Evolutionary conservation across 2,888 invertebrate species (phyloP), one percentile per base, ranked within the genome.

Genomic region (Ectemnius cavifrons): DNA sequence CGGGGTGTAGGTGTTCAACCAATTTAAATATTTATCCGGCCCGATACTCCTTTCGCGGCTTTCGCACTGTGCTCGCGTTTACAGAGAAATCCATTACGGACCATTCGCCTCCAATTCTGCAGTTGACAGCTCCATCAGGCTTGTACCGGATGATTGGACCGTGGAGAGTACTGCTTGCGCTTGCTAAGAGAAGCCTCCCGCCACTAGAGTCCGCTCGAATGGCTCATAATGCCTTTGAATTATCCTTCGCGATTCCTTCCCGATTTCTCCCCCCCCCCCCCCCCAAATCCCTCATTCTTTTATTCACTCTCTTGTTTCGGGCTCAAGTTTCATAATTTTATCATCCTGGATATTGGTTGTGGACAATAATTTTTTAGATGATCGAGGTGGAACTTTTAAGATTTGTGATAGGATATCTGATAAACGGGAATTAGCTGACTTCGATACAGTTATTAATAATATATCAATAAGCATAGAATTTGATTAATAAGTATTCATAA

Each of bases 91-190:
- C 81, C 79, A 81, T 81, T 81, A 81, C 82, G 77, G 65, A 68
- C 81, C 67, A 79, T 81, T 81, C 81, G 79, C 74, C 69, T 77
- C 61, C 79, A 77, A 81, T 77, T 81, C 82, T 81, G 81, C 81
- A 77, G 72, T 80, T 81, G 81, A 81, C 81, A 81, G 81, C 75
- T 82, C 82, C 82, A 82, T 81, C 81, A 73, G 37, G 71, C 65
- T 68, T 58, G 61, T 52, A 63, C 60, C 58, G 79, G 74, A 77
- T 81, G 81, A 81, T 81, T 81, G 82, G 81, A 67, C 73, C 65
- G 59, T 79, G 65, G 81, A 81, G 80, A 79, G 81, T 79, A 76
- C 78, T 75, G 71, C 63, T 28, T 28, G 49, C 61, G 71, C 63
- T 28, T 28, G 49, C 61, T 68, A 74, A 81, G 81, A 72, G 81